Conservation (phyloP, 2,797 vertebrate species). For the Ceryle rudis region DNA sequence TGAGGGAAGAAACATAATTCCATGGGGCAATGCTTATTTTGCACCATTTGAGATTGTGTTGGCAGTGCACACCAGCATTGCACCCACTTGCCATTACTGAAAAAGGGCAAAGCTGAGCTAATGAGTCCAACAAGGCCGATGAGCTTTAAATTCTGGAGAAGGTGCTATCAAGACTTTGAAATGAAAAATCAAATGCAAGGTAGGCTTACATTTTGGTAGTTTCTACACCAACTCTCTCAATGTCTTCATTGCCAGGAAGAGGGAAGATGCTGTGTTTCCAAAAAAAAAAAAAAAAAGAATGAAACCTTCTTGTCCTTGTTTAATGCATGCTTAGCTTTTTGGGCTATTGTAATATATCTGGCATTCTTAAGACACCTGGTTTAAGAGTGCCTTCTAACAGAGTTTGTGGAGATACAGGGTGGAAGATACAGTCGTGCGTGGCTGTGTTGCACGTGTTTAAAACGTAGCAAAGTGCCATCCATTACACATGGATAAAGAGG, state of each 20-base stretch:
- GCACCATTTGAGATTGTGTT: constrained; percentile 8
- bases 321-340: neutral
- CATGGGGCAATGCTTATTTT: constrained; percentile 30
- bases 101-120: constrained; percentile 29
- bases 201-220: neutral
- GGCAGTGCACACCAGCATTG: constrained; percentile 2
- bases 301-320: neutral
- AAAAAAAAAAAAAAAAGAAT: neutral
- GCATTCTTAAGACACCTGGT: neutral
- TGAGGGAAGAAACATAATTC: constrained; percentile 23
- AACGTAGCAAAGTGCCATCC: neutral
- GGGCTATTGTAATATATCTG: neutral
- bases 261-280: neutral
- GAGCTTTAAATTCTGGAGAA: constrained; percentile 22
- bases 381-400: neutral
- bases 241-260: neutral
- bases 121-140: neutral
- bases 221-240: neutral
- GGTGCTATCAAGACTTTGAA: neutral
- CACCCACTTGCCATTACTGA: neutral
- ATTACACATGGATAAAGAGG: neutral
- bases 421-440: neutral
- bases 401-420: neutral
- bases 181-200: neutral
- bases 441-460: neutral